Conservation (phyloP, 2,113 vertebrate genomes). For the Oriolus oriolus region DNA sequence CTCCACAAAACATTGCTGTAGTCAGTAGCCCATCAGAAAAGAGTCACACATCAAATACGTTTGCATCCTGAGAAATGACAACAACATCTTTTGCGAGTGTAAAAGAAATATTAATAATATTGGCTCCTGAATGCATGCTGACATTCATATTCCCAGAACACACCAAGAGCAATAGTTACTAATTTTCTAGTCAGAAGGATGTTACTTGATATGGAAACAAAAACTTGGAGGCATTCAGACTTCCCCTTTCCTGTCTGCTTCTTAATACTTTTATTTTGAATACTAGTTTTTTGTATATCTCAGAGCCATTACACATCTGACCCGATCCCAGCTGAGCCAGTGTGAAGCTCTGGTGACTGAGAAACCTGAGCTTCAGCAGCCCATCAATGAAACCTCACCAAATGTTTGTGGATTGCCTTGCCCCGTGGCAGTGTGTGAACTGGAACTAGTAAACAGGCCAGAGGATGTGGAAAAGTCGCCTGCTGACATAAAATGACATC, state of each 20-base stretch:
- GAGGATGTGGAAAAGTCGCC: conserved; percentile 1
- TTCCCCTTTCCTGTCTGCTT: background rate
- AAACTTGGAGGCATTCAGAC: background rate
- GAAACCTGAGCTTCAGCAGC: background rate
- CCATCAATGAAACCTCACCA: background rate
- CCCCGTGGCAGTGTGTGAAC: background rate
- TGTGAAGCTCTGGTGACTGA: background rate
- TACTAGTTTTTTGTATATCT: background rate
- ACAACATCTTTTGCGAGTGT: background rate
- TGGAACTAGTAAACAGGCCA: conserved; percentile 1
- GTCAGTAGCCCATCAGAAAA: background rate
- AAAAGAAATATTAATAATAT: background rate
- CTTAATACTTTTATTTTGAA: background rate
- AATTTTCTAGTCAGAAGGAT: background rate
- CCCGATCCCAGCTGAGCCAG: background rate
- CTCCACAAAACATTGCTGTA: background rate
- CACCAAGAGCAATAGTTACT: background rate
- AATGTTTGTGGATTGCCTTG: background rate
- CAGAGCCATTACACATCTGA: background rate
- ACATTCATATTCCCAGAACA: background rate
- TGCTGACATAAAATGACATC: conserved; percentile 20
- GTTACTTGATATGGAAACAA: background rate
- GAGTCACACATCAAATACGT: background rate
- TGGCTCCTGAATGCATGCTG: background rate
- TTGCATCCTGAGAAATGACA: background rate